Base-by-base conservation (phyloP, 2,113 vertebrate species). In the Saimiri boliviensis region DNA sequence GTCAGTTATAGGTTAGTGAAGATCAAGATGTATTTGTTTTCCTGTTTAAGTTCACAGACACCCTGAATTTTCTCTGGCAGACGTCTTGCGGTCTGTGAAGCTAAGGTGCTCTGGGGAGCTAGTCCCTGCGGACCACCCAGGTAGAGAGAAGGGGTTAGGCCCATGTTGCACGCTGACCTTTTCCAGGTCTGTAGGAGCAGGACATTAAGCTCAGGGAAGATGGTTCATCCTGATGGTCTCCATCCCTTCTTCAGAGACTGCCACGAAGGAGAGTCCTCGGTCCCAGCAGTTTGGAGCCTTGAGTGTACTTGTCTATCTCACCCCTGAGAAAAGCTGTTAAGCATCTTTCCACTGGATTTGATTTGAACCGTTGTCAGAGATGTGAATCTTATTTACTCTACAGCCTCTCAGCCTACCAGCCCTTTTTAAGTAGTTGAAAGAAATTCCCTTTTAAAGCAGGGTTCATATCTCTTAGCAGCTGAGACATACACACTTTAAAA, bases 391-490 rank as follows among this genome's bases (percentile, higher is more conserved):
- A 54, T 30, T 90, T 94, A 86, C 63, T 94, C 40, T 56, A 21
- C 23, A 47, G 32, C n/a, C 47, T 76, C 27, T 82, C 30, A 58
- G 17, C 37, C 56, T 21, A 71, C 17, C 23, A 86, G 17, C 23
- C 17, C 45, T 86, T 95, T 97, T 83, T 83, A 91, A 77, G 92
- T 91, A 52, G 94, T 91, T 58, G 52, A 94, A 91, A 86, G 71
- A 94, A 68, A 56, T 93, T 86, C 32, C 93, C 71, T 94, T 96
- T 94, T 94, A 83, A 93, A 96, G 74, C 4, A 94, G 30, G 49
- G 20, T 49, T n/a, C 20, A 11, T 82, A 89, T 83, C 49, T 88
- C 52, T 56, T 90, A 87, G 19, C 56, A 85, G 49, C 77, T 87
- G 71, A 76, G 84, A 90, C 93, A 89, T 47, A 47, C 3, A 66